Conservation (phyloP, 2,113 vertebrate species). For the Kryptolebias marmoratus region DNA sequence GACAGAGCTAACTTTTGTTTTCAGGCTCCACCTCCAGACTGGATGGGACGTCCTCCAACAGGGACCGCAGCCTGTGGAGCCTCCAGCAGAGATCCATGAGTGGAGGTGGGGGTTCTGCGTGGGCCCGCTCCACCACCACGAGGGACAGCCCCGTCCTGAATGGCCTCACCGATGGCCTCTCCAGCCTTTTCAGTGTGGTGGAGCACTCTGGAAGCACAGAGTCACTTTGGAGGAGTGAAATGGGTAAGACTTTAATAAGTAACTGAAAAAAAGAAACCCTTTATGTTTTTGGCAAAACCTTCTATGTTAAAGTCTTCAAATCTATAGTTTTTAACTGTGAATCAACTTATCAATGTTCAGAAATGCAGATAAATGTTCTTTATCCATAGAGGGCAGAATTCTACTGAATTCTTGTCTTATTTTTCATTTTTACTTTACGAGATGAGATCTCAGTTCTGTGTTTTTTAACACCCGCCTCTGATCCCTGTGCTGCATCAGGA, state of each 20-base stretch:
- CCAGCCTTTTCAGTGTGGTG: slow-evolving; percentile 96
- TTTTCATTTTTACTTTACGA: neutral
- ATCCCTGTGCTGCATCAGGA: slow-evolving; percentile 25
- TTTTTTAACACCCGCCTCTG: neutral
- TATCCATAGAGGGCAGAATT: no score
- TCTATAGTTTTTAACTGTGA: neutral
- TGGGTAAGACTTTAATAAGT: slow-evolving; percentile 43
- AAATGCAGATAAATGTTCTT: no score
- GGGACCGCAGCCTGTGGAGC: slow-evolving; percentile 95
- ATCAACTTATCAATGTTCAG: neutral
- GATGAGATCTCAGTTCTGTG: neutral
- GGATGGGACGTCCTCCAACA: slow-evolving; percentile 79
- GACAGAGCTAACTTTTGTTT: slow-evolving; percentile 13
- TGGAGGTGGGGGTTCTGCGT: slow-evolving; percentile 92
- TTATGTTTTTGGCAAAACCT: neutral
- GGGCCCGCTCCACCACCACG: slow-evolving; percentile 98
- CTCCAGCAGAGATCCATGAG: slow-evolving; percentile 88
- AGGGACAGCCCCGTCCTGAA: slow-evolving; percentile 95
- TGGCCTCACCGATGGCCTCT: slow-evolving; percentile 93
- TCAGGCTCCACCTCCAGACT: slow-evolving; percentile 89
- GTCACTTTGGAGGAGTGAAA: slow-evolving; percentile 88
- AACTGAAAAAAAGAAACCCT: no score
- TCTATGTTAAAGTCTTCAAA: neutral
- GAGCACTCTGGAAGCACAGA: slow-evolving; percentile 92
- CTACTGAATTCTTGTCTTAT: neutral